These are phyloP conservation scores for Stramonita haemastoma DNA, from an alignment of 2,888 invertebrate species.

Conservation along the genomic window DNA sequence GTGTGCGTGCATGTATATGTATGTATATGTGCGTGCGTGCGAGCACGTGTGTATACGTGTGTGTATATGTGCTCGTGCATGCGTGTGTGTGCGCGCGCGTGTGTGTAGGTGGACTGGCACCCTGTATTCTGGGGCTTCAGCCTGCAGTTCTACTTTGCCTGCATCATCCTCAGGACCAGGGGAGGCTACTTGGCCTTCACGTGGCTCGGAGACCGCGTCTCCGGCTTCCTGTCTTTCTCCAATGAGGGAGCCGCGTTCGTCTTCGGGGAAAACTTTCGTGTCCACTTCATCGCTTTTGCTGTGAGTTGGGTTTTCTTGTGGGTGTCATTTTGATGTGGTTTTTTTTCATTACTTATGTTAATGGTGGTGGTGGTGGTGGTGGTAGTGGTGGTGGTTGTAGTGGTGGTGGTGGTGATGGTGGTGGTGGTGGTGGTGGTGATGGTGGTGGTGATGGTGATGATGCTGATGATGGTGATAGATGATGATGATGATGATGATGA, in stretches of 20 bases:
- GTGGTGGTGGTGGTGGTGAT: no score
- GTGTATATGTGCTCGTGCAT: background rate
- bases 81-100: background rate
- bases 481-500: no score
- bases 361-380: background rate
- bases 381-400: background rate
- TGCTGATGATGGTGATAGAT: no score
- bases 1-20: no score
- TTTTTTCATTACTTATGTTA: background rate
- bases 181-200: conserved; percentile 82
- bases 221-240: conserved; percentile 88
- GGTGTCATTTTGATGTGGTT: background rate
- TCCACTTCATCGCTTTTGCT: conserved; percentile 89
- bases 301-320: conserved; percentile 79
- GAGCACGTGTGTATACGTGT: no score
- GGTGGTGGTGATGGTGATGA: no score
- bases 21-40: no score
- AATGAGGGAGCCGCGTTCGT: conserved; percentile 90
- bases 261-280: conserved; percentile 82
- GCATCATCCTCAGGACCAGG: conserved; percentile 70
- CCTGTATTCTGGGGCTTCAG: conserved; percentile 88
- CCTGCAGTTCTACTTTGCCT: conserved; percentile 87
- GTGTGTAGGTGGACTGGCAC: conserved; percentile 82
- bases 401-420: no score
- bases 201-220: conserved; percentile 85